A percentile compares a stretch with the other conserved stretches of the same genome.
These are phyloP conservation scores for Labrus mixtus DNA, from an alignment of 2,113 vertebrate genomes.

Conservation along the genomic window DNA sequence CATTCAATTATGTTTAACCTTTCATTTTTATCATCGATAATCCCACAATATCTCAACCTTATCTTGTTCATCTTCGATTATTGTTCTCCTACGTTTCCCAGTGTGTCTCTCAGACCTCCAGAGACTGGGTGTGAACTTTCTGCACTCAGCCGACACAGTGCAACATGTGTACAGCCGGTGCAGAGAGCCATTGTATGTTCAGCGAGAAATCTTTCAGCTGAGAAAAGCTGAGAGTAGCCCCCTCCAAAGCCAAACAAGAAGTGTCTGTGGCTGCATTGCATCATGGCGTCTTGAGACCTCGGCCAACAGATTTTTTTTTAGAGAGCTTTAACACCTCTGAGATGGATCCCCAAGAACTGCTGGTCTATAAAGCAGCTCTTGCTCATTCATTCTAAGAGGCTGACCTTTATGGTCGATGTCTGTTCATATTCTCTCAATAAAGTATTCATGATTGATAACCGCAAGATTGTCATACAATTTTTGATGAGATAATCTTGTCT, in stretches of 20 bases:
- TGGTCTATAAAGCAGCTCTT: not conserved
- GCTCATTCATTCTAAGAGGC: not conserved
- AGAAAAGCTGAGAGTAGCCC: conserved; percentile 43
- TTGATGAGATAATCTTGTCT: too few species aligned
- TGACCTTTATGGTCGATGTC: conserved; percentile 15
- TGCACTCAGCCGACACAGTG: conserved; percentile 19
- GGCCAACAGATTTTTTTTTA: conserved; percentile 11
- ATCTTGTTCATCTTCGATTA: not conserved
- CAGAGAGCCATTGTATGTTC: conserved; percentile 38
- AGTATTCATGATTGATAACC: too few species aligned
- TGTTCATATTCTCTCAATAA: not conserved
- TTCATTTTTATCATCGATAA: not conserved
- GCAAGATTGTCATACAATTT: not conserved
- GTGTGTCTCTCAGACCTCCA: not conserved
- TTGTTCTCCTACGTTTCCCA: conserved; percentile 12
- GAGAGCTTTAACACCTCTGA: conserved; percentile 26
- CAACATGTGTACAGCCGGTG: conserved; percentile 12
- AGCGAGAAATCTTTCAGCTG: conserved; percentile 25
- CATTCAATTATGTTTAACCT: not conserved
- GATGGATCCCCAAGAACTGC: conserved; percentile 36
- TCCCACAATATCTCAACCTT: not conserved
- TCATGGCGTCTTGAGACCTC: conserved; percentile 35
- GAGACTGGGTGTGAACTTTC: conserved; percentile 6
- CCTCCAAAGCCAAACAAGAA: conserved; percentile 24
- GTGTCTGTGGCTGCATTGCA: conserved; percentile 34